These are phyloP conservation scores for Ammodytes dubius DNA, from an alignment of 2,113 vertebrate genomes.

Conservation along the genomic window DNA sequence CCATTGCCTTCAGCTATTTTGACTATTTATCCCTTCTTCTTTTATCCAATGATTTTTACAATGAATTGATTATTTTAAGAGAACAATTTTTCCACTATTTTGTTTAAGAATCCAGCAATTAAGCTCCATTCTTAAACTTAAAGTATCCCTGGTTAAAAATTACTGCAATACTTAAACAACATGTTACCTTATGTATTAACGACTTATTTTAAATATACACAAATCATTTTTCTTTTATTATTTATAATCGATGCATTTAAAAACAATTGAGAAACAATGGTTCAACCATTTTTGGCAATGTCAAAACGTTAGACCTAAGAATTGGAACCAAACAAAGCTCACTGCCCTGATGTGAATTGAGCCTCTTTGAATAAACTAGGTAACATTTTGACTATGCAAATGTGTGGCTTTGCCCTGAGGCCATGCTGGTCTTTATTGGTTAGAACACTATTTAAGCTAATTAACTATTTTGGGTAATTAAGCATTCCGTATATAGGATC, in stretches of 20 bases:
- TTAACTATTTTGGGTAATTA: slow-evolving; percentile 39
- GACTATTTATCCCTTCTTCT: no score
- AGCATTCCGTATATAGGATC: background rate
- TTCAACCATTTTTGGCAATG: background rate
- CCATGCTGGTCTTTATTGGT: background rate
- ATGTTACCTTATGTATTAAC: background rate
- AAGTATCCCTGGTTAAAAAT: background rate
- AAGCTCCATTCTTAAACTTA: no score
- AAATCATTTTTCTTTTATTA: no score
- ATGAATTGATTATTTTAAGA: background rate
- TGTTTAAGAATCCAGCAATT: no score
- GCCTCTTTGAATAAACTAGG: slow-evolving; percentile 1
- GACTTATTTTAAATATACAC: background rate
- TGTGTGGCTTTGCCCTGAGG: background rate
- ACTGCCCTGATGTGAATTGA: background rate
- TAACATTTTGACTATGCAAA: slow-evolving; percentile 29
- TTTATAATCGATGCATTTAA: background rate
- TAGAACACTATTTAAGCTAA: background rate
- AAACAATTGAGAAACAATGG: background rate
- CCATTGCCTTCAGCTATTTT: no score
- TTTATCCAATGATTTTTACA: no score
- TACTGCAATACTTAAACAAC: no score
- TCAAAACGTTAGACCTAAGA: background rate
- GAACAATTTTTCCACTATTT: no score
- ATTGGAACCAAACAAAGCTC: background rate